phyloP scores from a whole-genome alignment of 2,113 vertebrate species.

The Gopherus evgoodei region DNA sequence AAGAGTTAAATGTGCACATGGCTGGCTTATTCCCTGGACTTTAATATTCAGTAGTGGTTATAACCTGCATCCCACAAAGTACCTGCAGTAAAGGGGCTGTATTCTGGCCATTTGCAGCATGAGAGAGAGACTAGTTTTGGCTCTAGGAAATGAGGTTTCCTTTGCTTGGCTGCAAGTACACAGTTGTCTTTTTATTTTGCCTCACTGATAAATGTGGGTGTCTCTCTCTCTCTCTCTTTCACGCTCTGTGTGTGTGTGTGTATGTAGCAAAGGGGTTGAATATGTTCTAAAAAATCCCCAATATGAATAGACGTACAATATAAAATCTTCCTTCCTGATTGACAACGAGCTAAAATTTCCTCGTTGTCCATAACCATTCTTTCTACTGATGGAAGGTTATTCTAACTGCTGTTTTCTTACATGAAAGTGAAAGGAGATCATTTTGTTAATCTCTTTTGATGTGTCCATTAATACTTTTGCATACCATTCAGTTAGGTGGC shows the following conservation, averaged over 20 bases:
- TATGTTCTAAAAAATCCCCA: neutral
- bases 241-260: neutral
- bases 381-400: neutral
- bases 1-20: fast-evolving
- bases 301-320: neutral
- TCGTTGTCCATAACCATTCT: neutral
- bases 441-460: neutral
- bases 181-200: conserved; percentile 39
- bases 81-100: neutral
- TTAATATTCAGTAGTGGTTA: neutral
- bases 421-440: neutral
- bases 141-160: conserved; percentile 46
- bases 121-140: conserved; percentile 51
- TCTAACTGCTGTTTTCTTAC: neutral
- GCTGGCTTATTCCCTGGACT: neutral
- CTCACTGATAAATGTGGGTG: conserved; percentile 22
- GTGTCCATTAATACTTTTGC: neutral
- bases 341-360: neutral
- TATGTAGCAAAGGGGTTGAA: neutral
- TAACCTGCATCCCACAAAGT: neutral
- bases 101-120: neutral
- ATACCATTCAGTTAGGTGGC: neutral
- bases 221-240: neutral
- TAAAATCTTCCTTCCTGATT: neutral
- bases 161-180: conserved; percentile 58